Evolutionary conservation across 2,113 vertebrate genomes (phyloP).

Genomic region (Lethenteron reissneri): DNA sequence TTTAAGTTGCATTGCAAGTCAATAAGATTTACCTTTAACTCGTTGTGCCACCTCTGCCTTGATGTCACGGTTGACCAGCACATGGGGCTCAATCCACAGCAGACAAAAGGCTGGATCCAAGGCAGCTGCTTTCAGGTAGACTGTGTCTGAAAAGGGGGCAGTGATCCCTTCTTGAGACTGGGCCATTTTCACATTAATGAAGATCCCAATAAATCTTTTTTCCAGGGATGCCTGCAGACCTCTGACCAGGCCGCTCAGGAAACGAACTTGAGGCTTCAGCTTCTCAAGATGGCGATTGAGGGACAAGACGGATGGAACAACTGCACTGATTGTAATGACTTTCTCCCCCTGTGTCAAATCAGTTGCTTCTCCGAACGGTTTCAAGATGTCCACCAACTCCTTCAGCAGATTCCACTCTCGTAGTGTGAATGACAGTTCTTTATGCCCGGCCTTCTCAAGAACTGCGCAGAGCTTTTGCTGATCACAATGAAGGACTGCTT

Average conservation of each 20-base stretch:
- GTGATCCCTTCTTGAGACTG: background rate
- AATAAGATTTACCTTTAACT: no score
- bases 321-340: constrained; percentile 9
- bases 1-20: no score
- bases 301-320: constrained; percentile 9
- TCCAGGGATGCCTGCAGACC: constrained; percentile 3
- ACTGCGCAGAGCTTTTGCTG: constrained; percentile 4
- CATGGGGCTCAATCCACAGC: constrained; percentile 9
- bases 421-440: constrained; percentile 8
- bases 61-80: constrained; percentile 1
- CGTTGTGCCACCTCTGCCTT: no score
- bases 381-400: constrained; percentile 9
- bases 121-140: constrained; percentile 9
- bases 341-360: constrained; percentile 10
- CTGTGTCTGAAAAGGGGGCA: constrained; percentile 8
- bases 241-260: constrained; percentile 7
- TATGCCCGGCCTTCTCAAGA: background rate
- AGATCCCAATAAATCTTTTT: constrained; percentile 8
- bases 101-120: constrained; percentile 10
- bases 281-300: constrained; percentile 12
- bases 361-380: constrained; percentile 10
- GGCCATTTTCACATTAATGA: constrained; percentile 8
- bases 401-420: constrained; percentile 10
- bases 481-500: background rate
- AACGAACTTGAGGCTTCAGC: constrained; percentile 5